A percentile compares a stretch with the other conserved stretches of the same genome.
Evolutionary conservation across 2,797 vertebrate genomes (phyloP).

Genomic region (Sylvilagus floridanus): DNA sequence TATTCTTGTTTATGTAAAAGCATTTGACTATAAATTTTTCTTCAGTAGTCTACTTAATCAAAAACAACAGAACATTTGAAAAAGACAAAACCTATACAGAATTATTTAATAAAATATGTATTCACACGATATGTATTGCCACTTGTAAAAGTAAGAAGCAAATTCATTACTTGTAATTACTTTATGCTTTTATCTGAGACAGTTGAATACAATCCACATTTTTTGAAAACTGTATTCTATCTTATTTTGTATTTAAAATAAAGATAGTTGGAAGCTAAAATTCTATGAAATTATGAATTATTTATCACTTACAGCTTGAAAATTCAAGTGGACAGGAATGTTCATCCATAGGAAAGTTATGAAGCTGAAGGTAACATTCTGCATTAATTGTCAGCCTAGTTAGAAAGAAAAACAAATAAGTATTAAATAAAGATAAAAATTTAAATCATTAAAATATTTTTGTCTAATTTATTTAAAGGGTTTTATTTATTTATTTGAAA

Average conservation of each 20-base stretch:
- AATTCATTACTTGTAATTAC: not conserved
- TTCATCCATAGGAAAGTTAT: constrained; percentile 99
- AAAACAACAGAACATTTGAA: not conserved
- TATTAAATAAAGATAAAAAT: not conserved
- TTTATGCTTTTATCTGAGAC: not conserved
- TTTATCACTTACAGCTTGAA: constrained; percentile 97
- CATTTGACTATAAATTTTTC: not conserved
- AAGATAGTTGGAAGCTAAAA: constrained; percentile 20
- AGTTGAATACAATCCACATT: not conserved
- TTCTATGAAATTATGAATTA: not conserved
- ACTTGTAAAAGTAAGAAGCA: not conserved
- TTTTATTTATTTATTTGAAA: too few species aligned
- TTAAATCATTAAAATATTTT: constrained; percentile 39
- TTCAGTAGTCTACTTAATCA: not conserved
- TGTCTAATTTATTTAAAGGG: not conserved
- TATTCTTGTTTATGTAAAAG: not conserved
- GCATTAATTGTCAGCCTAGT: constrained; percentile 99
- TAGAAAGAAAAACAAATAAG: constrained; percentile 33
- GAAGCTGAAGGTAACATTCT: constrained; percentile 99
- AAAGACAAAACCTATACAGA: not conserved
- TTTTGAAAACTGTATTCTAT: not conserved
- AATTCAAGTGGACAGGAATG: constrained; percentile 99
- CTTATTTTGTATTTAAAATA: constrained; percentile 50
- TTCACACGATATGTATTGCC: not conserved
- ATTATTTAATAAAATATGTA: not conserved